Evolutionary conservation across 2,888 invertebrate genomes (phyloP).

Genomic region (Sipha maydis): DNA sequence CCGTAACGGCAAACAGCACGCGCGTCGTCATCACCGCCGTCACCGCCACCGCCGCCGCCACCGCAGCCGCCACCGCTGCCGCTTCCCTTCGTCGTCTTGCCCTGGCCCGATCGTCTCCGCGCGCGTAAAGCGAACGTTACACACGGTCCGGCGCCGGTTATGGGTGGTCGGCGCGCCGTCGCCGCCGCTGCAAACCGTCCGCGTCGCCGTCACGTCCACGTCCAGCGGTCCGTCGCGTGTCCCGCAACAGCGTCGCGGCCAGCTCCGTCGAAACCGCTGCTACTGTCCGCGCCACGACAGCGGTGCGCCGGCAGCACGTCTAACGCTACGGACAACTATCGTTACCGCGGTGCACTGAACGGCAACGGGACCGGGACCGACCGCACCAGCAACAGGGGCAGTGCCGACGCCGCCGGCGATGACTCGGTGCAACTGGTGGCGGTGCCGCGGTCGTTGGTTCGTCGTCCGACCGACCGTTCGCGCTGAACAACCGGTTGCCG

Average conservation of each 20-base stretch:
- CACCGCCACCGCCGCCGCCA: neutral
- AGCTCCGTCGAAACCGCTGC: neutral
- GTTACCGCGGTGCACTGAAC: neutral
- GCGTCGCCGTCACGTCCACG: neutral
- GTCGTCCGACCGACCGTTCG: constrained; percentile 4
- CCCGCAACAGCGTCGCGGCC: too few species aligned
- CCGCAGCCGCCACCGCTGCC: neutral
- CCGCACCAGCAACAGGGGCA: neutral
- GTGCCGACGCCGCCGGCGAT: neutral
- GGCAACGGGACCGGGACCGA: neutral
- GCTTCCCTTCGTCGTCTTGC: neutral
- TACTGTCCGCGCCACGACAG: neutral
- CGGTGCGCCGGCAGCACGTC: neutral
- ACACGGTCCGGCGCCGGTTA: constrained; percentile 17
- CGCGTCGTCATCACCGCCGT: neutral
- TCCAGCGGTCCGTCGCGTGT: neutral
- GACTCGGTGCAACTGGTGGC: constrained; percentile 52
- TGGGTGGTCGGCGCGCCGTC: constrained; percentile 25
- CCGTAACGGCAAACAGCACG: too few species aligned
- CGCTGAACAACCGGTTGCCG: neutral
- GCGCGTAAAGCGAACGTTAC: neutral
- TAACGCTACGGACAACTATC: neutral
- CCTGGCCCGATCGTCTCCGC: neutral
- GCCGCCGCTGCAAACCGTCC: constrained; percentile 12
- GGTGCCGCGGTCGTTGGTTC: neutral